Conservation (phyloP, 2,888 invertebrate species). For the Orthosia cruda region DNA sequence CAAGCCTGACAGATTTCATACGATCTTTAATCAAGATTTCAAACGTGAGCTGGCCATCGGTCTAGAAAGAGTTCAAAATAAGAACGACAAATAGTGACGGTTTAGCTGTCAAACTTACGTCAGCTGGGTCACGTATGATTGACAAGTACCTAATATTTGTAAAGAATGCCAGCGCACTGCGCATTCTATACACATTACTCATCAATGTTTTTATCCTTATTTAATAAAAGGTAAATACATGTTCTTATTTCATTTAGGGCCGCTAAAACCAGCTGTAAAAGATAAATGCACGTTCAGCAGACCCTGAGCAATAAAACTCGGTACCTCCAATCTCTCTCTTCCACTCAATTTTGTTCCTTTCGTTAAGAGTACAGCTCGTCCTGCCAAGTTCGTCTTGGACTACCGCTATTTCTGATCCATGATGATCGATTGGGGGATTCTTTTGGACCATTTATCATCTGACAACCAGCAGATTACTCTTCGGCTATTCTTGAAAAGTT, state of each 20-base stretch:
- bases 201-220: background rate
- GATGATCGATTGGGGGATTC: too few species aligned
- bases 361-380: too few species aligned
- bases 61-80: constrained; percentile 11
- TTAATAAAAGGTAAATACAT: too few species aligned
- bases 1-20: background rate
- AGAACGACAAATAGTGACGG: constrained; percentile 4
- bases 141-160: background rate
- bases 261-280: background rate
- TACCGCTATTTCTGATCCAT: too few species aligned
- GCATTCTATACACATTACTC: background rate
- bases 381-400: too few species aligned
- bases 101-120: constrained; percentile 21
- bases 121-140: constrained; percentile 3
- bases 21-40: background rate
- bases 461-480: too few species aligned
- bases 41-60: background rate
- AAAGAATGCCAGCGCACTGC: background rate
- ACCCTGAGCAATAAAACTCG: background rate
- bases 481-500: background rate
- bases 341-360: too few species aligned
- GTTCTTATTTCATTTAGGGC: background rate
- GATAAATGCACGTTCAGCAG: background rate
- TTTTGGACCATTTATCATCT: too few species aligned
- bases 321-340: background rate